Base-by-base conservation (phyloP, 2,113 vertebrate genomes). In the Odobenus rosmarus region DNA sequence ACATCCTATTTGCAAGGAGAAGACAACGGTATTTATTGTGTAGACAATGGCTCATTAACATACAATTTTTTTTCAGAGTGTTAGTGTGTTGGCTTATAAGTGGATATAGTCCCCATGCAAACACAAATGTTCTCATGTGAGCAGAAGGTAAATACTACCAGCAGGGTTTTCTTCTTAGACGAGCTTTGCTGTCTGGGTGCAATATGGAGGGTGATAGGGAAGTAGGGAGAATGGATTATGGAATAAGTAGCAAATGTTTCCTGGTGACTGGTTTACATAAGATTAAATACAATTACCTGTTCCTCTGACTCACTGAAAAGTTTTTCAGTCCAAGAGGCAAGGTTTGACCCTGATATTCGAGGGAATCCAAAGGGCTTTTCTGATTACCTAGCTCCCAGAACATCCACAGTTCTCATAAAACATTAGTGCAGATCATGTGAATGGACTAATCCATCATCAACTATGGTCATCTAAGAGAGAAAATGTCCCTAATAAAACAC, bases 241-340 rank as follows among this genome's bases (percentile, higher is more conserved):
- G 61, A 94, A 71, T 64, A 81, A 86, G 21, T 61, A 74, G 88
- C 46, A 90, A 71, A 36, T 72, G 36, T 74, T 94, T 96, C 85
- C 77, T 49, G 1, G 51, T 72, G 14, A 24, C 57, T 61, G 51
- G 8, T 85, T 97, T 82, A 72, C 80, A 11, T 18, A 62, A 51
- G 81, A 53, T 67, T 77, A 85, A 93, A 57, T 8, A 28, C 57
- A 39, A 90, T 42, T 33, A 79, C 49, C 42, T 19, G 4, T 59
- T 74, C 72, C 39, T 97, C 69, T 91, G 53, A 85, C 51, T 88
- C 90, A 69, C 51, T 62, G 16, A 53, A 90, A 86, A 24, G 6
- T 51, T 95, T 26, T 71, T 92, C 36, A 28, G 51, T 84, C 42
- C 90, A 85, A 64, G 69, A 88, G 61, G 46, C 81, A 86, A 93